Percentiles rank a stretch among this genome's conserved stretches.
Conservation (phyloP, 2,797 vertebrate species). For the Xerus rutilus region DNA sequence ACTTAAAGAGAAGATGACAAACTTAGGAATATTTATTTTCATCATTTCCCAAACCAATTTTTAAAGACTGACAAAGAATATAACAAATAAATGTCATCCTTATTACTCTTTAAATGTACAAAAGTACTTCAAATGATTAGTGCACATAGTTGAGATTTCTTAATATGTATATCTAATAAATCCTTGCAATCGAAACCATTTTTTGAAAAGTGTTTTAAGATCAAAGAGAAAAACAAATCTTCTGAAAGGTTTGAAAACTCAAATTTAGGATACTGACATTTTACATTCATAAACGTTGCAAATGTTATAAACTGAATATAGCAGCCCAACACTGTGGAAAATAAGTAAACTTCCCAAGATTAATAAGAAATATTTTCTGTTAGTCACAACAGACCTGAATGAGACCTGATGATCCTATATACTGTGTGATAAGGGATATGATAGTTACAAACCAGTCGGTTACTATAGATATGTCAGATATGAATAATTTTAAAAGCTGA, state of each 20-base stretch:
- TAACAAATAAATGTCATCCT: background rate
- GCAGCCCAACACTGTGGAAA: background rate
- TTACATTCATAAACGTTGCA: background rate
- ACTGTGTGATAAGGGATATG: background rate
- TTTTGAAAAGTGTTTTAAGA: background rate
- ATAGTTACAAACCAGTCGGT: background rate
- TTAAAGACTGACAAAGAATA: background rate
- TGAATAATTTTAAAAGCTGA: background rate
- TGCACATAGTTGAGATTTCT: background rate
- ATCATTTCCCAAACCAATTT: background rate
- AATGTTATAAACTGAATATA: background rate
- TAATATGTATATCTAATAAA: background rate
- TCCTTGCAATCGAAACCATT: background rate
- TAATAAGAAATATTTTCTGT: background rate
- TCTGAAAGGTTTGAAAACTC: background rate
- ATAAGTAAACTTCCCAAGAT: background rate
- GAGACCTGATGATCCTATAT: background rate
- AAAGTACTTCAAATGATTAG: background rate
- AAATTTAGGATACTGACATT: background rate
- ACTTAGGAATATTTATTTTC: background rate
- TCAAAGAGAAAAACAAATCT: background rate
- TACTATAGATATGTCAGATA: background rate
- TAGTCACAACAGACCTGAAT: background rate
- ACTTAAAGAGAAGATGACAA: background rate
- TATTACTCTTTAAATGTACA: background rate